Evolutionary conservation across 2,888 invertebrate species (phyloP), one percentile per base, ranked within the genome.

Genomic region (Scaptomyza reducta): DNA sequence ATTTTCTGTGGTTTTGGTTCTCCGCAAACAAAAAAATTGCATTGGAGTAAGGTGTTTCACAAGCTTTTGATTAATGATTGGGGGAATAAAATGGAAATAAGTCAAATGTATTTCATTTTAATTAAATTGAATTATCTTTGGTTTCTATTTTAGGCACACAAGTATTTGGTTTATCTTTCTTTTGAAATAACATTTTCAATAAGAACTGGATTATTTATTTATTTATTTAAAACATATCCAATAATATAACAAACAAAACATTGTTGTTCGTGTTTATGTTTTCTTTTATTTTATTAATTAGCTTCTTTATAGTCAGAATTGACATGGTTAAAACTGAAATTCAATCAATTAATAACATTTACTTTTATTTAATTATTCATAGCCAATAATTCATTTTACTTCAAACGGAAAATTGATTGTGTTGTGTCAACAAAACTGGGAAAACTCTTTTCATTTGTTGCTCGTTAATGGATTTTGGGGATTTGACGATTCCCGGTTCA

Each of bases 11-110:
- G 22, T 38, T 51, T 42, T 16, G 10, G 50, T 25, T 53, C 18
- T 13, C 44, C 47, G 46, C 57, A 55, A 51, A 51, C 71, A 77
- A 68, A 64, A 9, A 16, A 16, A 6, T 22, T 16, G 40, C 6
- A n/a, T n/a, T 13, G 14, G 5, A 29, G 46, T 44, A 57, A 72
- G 45, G 55, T 65, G 46, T 47, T 31, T 25, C 16, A 25, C 62
- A 57, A 60, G 58, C 56, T 33, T 41, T 56, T 82, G 84, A 82
- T 83, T 75, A 86, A 82, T 82, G 83, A 44, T 27, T 16, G 9
- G 16, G 9, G 3, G 1, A 16, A 10, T 16, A 40, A 53, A 68
- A 53, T 62, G 42, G 33, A 22, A 44, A 49, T 61, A 64, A 74
- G 49, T 40, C 56, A 46, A 70, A 27, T 78, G 54, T 63, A 18